A percentile compares a stretch with the other conserved stretches of the same genome.
phyloP scores from a whole-genome alignment of 2,797 vertebrate genomes.

The Melanotaenia maccullochi region DNA sequence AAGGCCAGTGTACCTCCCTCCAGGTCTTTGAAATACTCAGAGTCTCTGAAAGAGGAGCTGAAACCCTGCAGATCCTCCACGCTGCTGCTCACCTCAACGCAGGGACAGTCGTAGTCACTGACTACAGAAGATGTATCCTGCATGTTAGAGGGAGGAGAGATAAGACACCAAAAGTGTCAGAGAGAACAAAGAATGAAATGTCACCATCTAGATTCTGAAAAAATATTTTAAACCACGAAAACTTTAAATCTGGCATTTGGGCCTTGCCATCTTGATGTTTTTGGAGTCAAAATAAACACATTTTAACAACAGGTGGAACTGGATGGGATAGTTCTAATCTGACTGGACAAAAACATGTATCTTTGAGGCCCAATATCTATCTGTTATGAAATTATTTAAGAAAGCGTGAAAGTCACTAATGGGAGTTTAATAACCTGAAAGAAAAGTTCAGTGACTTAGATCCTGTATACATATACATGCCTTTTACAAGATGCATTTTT shows the following conservation, averaged over 20 bases:
- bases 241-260: background rate
- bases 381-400: background rate
- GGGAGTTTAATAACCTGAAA: too few relatives aligned
- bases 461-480: background rate
- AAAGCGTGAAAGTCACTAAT: background rate
- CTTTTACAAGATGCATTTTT: background rate
- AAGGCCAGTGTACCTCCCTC: constrained; percentile 49
- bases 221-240: background rate
- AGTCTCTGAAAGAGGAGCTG: constrained; percentile 83
- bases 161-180: background rate
- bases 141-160: background rate
- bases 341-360: background rate
- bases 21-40: constrained; percentile 89
- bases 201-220: background rate
- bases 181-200: background rate
- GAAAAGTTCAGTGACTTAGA: background rate
- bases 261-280: too few relatives aligned
- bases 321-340: background rate
- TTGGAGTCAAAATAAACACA: too few relatives aligned
- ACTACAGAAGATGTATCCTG: constrained; percentile 85
- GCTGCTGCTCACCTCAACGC: constrained; percentile 78
- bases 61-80: constrained; percentile 86
- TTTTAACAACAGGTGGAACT: too few relatives aligned
- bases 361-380: background rate
- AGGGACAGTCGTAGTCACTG: constrained; percentile 79